Evolutionary conservation across 2,113 vertebrate species (phyloP).

Genomic region (Rana temporaria): DNA sequence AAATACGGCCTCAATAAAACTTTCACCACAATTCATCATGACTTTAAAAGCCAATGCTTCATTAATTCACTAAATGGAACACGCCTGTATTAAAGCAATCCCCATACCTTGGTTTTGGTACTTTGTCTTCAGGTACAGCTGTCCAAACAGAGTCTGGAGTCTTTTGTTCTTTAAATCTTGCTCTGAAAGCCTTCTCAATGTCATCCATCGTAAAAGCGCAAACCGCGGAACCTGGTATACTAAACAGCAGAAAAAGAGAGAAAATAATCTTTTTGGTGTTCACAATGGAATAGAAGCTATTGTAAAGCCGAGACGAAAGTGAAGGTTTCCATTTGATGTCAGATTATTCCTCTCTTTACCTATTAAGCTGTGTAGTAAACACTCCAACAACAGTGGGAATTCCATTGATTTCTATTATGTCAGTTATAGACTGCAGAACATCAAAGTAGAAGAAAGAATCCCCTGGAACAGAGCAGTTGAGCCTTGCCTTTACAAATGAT

Average conservation of each 20-base stretch:
- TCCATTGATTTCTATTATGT: constrained; percentile 91
- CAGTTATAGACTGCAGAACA: constrained; percentile 94
- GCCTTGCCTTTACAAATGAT: constrained; percentile 93
- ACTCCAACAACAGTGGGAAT: constrained; percentile 89
- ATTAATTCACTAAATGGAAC: constrained; percentile 21
- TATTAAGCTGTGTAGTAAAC: constrained; percentile 98
- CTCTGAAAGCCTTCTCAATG: constrained; percentile 93
- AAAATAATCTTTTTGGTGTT: constrained; percentile 42
- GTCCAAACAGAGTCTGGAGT: constrained; percentile 97
- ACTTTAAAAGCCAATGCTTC: neutral
- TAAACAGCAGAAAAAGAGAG: constrained; percentile 65
- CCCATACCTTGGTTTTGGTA: constrained; percentile 91
- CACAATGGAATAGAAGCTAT: constrained; percentile 21
- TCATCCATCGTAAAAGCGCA: constrained; percentile 97
- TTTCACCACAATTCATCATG: neutral
- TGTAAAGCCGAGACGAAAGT: neutral
- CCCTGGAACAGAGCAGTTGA: constrained; percentile 95
- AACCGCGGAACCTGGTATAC: constrained; percentile 96
- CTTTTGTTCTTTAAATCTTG: constrained; percentile 97
- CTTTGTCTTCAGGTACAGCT: constrained; percentile 92
- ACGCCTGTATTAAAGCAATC: neutral
- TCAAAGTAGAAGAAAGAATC: constrained; percentile 99
- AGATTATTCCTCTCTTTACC: constrained; percentile 74
- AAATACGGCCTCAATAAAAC: neutral
- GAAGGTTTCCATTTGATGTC: constrained; percentile 37